Base-by-base conservation (phyloP, 2,797 vertebrate genomes). In the Lophius americanus region DNA sequence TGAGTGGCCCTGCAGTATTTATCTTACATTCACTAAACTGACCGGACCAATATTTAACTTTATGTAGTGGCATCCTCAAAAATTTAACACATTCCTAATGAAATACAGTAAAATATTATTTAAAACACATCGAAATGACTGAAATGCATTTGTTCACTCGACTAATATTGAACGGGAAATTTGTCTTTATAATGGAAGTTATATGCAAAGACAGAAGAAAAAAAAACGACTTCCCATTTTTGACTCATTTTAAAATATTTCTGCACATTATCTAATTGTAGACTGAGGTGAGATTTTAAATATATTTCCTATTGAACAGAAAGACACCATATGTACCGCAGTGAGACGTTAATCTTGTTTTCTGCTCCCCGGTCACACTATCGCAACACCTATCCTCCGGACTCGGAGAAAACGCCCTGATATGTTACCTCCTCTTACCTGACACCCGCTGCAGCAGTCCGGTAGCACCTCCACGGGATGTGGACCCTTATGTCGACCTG, bases 391-490 rank as follows among this genome's bases (percentile, higher is more conserved):
- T 23, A 23, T 23, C 23, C 23, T 23, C 23, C 23, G 23, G 23
- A 23, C 23, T 23, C 23, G 0, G 42, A 48, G 66, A 73, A 83
- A 78, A 86, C 73, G 73, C 73, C 78, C 76, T 60, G 0, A 39
- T 12, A 59, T 3, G 23, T 54, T 13, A 8, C 52, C 14, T 62
- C 36, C 36, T 70, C 80, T 82, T 79, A 91, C 89, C 89, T 90
- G 81, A 51, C 68, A 53, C 64, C 73, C 11, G 43, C 71, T 60
- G 66, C 5, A 48, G 70, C 13, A 1, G 5, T 2, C 54, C 56
- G n/a, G 55, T 39, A 36, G 44, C 51, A 6, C 5, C 58, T 59
- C 14, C 67, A 33, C n/a, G 47, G 41, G 9, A 33, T 62, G 7
- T 3, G 35, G 11, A 2, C 42, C 48, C 60, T 41, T 60, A 49